These are phyloP conservation scores for Pomatostomus ruficeps DNA, from an alignment of 2,113 vertebrate species.

Conservation along the genomic window DNA sequence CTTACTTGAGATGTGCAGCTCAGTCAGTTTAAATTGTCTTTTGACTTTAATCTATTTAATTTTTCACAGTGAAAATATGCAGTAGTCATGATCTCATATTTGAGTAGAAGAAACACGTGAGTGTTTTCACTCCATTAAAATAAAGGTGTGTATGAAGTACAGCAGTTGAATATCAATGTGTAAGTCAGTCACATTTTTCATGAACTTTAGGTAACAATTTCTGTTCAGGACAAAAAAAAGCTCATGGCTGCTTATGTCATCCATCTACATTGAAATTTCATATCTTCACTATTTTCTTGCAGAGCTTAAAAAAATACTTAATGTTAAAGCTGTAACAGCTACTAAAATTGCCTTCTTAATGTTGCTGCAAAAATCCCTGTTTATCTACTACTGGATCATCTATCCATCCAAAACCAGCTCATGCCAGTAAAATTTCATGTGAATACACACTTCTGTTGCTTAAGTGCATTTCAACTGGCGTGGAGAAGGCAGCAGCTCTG, in stretches of 20 bases:
- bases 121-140: not conserved
- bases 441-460: not conserved
- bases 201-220: not conserved
- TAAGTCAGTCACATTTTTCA: not conserved
- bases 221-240: not conserved
- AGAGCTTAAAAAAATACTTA: not conserved
- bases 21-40: not conserved
- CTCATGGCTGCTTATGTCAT: not conserved
- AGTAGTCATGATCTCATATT: not conserved
- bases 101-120: not conserved
- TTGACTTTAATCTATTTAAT: not conserved
- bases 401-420: not conserved
- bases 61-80: not conserved
- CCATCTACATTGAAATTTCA: not conserved
- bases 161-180: not conserved
- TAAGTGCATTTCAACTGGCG: not conserved
- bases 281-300: not conserved
- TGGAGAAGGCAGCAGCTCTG: not conserved
- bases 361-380: not conserved
- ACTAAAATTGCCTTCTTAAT: not conserved
- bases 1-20: not conserved
- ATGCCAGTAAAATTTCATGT: not conserved
- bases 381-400: not conserved
- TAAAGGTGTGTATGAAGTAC: not conserved
- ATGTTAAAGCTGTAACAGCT: not conserved